Evolutionary conservation across 2,888 invertebrate genomes (phyloP), one percentile per base, ranked within the genome.

Genomic region (Eustalomyia histrio): DNA sequence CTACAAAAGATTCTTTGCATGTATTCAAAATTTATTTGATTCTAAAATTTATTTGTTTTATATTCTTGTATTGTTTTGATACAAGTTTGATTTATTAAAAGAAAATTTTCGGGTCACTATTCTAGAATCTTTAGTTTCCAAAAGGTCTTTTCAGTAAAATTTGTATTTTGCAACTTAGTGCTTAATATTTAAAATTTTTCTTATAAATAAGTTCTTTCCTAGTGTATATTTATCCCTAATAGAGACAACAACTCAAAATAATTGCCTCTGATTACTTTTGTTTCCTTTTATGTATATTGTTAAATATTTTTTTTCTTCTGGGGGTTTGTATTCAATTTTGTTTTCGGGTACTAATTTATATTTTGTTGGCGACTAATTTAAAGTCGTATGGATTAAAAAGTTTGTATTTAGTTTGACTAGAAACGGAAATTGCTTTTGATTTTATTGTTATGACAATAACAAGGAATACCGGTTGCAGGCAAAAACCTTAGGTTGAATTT

Each of bases 251-350:
- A 63, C 52, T 72, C 52, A 63, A 63, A 63, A 76, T 72, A 72
- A 80, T 76, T 80, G 72, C 57, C 67, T 68, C 21, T 72, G 76
- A 76, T 76, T 67, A 58, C 21, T 73, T 80, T 47, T 47, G 43
- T 47, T 47, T n/a, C n/a, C 14, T 47, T n/a, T 47, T 47, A n/a
- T n/a, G n/a, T n/a, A n/a, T 47, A 10, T 39, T 12, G 39, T 39
- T 10, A 14, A 14, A 14, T 68, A 43, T 65, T 68, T 57, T 24
- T 47, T 57, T 57, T 17, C 18, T n/a, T 69, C 8, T 18, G 53
- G 12, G 24, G 4, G 21, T 52, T 71, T 35, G 17, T 57, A 35
- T 74, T 64, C 9, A 57, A 65, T 65, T 24, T 39, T 52, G 52
- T 24, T 63, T 61, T 50, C 12, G 43, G 33, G 6, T n/a, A 60